phyloP scores from a whole-genome alignment of 2,888 invertebrate genomes.

The Lingula anatina region DNA sequence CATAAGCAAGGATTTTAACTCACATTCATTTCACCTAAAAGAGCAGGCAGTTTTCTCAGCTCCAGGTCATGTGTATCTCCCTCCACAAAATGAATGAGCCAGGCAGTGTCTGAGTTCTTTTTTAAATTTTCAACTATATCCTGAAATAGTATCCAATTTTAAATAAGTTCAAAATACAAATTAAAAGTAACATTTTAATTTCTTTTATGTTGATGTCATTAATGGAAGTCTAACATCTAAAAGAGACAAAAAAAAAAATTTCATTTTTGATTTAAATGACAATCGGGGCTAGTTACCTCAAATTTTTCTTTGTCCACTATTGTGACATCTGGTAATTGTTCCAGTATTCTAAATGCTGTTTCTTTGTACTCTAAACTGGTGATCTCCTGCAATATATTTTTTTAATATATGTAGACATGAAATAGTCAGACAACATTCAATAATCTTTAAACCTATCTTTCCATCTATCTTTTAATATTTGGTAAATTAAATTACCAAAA shows the following conservation, averaged over 20 bases:
- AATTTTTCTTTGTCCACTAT: constrained; percentile 60
- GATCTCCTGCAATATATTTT: constrained; percentile 40
- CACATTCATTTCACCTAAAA: constrained; percentile 56
- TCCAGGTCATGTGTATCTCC: constrained; percentile 55
- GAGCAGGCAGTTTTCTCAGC: constrained; percentile 61
- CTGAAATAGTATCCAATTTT: constrained; percentile 15
- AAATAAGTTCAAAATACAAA: background rate
- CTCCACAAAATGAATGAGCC: constrained; percentile 53
- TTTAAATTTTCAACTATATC: constrained; percentile 20
- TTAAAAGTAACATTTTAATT: background rate
- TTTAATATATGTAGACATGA: background rate
- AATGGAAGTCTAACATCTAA: background rate
- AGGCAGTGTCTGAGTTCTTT: constrained; percentile 24
- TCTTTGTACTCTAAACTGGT: constrained; percentile 55
- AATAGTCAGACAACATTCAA: background rate
- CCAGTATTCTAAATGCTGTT: constrained; percentile 59
- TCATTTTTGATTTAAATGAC: too few species aligned
- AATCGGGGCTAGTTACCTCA: too few species aligned
- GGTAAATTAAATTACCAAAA: too few species aligned
- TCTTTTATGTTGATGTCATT: background rate
- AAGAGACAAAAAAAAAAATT: constrained; percentile 1
- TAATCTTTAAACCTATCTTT: too few species aligned
- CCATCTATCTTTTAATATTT: too few species aligned
- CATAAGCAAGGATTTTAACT: too few species aligned
- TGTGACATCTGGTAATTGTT: constrained; percentile 61